Conservation (phyloP, 2,888 invertebrate genomes). For the Pristionchus fissidentatus region DNA sequence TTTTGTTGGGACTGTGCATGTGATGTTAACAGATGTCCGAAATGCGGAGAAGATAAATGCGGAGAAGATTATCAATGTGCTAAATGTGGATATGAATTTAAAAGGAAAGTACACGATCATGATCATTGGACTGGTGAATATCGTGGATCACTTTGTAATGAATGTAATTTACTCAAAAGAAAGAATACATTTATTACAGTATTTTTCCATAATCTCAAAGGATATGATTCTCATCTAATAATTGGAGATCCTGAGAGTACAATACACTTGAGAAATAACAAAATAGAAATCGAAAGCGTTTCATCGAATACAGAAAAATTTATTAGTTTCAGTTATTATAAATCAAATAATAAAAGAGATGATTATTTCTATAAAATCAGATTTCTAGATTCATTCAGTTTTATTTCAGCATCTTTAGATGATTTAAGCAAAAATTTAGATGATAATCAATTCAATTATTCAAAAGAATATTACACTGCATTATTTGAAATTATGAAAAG, state of each 20-base stretch:
- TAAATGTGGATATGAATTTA: too few relatives aligned
- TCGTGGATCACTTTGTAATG: slow-evolving; percentile 52
- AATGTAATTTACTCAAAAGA: slow-evolving; percentile 53
- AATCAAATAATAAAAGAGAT: slow-evolving; percentile 24
- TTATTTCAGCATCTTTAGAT: slow-evolving; percentile 54
- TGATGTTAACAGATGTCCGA: too few relatives aligned
- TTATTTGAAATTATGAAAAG: slow-evolving; percentile 51
- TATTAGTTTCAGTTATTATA: slow-evolving; percentile 56
- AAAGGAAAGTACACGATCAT: slow-evolving; percentile 52
- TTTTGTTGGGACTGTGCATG: too few relatives aligned
- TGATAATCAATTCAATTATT: slow-evolving; percentile 51
- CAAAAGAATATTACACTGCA: slow-evolving; percentile 52
- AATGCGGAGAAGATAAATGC: too few relatives aligned
- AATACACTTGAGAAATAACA: slow-evolving; percentile 44
- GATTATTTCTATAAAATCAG: slow-evolving; percentile 51
- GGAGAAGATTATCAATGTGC: slow-evolving; percentile 51
- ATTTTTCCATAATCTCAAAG: slow-evolving; percentile 56
- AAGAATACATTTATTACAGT: slow-evolving; percentile 56
- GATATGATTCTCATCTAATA: slow-evolving; percentile 57
- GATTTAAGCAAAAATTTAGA: slow-evolving; percentile 58
- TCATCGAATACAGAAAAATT: slow-evolving; percentile 55
- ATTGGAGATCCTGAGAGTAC: slow-evolving; percentile 50
- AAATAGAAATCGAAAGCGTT: slow-evolving; percentile 50
- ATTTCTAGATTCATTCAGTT: slow-evolving; percentile 63
- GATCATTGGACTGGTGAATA: slow-evolving; percentile 58